Base-by-base conservation (phyloP, 2,113 vertebrate genomes). In the Colinus virginianus region DNA sequence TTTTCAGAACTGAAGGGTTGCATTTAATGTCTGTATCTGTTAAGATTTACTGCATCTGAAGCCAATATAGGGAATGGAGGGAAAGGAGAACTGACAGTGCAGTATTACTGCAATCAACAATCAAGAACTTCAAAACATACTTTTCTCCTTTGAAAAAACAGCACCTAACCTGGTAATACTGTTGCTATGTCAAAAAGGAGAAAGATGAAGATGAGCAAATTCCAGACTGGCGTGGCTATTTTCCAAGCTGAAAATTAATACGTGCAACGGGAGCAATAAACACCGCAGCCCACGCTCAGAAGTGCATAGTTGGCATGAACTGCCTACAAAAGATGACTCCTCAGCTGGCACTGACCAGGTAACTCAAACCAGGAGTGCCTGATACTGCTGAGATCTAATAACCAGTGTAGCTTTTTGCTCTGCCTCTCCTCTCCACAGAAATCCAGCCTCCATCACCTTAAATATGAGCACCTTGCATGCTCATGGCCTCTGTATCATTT, bases 191-290 rank as follows among this genome's bases (percentile, higher is more conserved):
- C 72, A 42, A 79, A 88, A 85, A 61, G 38, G 34, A 80, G 43
- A 86, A 91, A 63, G 64, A 83, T 11, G 38, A 83, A 85, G 78
- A 91, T 71, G 61, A 83, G 88, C 79, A 83, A 83, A 83, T 93
- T 83, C 85, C 78, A 91, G 61, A 30, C 42, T 2, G 30, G 32
- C 0, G 2, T 77, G 92, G 79, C 85, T 80, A 6, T 88, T 78
- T 91, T 94, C 95, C 93, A 95, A 90, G 72, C 25, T 94, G 93
- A 88, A 96, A 95, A 96, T 75, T 77, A 95, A 43, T 93, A 91
- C 1, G 43, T 80, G 79, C 88, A 91, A 91, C 61, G 66, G 72
- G 88, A 96, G 92, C 92, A 96, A 93, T 83, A 94, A 94, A 88
- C 61, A 91, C 59, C 66, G 42, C 76, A 77, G 85, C 85, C 95